Evolutionary conservation across 2,113 vertebrate genomes (phyloP).

Genomic region (Hystrix brachyura): DNA sequence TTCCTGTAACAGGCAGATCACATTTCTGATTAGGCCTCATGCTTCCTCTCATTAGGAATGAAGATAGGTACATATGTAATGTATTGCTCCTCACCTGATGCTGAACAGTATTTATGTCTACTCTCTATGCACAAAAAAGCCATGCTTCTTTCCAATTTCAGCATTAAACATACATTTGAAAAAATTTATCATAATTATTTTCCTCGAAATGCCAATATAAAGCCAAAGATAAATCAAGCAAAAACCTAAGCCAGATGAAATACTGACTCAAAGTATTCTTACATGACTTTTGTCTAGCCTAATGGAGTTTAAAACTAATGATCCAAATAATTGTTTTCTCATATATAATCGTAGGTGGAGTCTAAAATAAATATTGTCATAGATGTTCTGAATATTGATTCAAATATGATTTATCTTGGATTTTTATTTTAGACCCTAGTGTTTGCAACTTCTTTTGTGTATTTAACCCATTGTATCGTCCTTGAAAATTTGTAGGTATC

Average conservation of each 20-base stretch:
- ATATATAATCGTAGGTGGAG: neutral
- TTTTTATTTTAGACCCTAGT: slow-evolving; percentile 15
- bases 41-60: neutral
- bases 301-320: neutral
- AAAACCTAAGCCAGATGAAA: slow-evolving; percentile 32
- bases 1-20: neutral
- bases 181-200: neutral
- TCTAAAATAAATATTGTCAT: slow-evolving; percentile 23
- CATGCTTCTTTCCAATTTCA: neutral
- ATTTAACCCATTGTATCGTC: neutral
- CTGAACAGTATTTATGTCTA: neutral
- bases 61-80: neutral
- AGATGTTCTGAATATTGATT: slow-evolving; percentile 19
- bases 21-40: neutral
- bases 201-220: neutral
- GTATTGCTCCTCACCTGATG: neutral
- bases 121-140: neutral
- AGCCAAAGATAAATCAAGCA: slow-evolving; percentile 8
- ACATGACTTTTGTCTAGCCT: neutral
- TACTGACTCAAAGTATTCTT: neutral
- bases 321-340: neutral
- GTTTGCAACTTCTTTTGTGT: neutral
- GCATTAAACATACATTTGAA: neutral
- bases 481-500: neutral
- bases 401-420: neutral